Conservation (phyloP, 2,888 invertebrate genomes). For the Acleris laterana region DNA sequence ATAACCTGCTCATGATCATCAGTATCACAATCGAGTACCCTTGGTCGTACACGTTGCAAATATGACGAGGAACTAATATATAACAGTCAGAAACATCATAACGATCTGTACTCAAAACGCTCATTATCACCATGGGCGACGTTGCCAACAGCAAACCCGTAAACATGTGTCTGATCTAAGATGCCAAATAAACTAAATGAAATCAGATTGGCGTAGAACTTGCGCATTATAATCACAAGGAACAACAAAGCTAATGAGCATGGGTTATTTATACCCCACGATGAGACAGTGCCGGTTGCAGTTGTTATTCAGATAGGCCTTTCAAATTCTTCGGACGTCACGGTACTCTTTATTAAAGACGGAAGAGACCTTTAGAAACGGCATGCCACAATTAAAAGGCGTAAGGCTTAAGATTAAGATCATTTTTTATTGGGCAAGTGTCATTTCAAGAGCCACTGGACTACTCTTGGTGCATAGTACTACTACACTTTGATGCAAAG, state of each 20-base stretch:
- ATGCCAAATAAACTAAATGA: slow-evolving; percentile 58
- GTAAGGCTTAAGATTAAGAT: neutral
- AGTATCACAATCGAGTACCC: neutral
- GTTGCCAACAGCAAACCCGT: slow-evolving; percentile 64
- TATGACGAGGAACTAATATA: neutral
- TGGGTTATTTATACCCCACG: neutral
- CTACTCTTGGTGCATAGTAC: neutral
- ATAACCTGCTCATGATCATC: neutral
- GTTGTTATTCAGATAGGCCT: neutral
- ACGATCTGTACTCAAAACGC: slow-evolving; percentile 44
- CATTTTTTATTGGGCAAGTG: neutral
- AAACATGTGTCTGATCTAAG: slow-evolving; percentile 58
- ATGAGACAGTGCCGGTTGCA: neutral
- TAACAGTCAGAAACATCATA: slow-evolving; percentile 46
- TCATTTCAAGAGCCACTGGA: neutral
- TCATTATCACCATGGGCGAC: slow-evolving; percentile 46
- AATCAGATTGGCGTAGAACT: slow-evolving; percentile 24
- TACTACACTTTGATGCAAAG: neutral
- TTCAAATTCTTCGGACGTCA: slow-evolving; percentile 5
- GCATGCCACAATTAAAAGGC: neutral
- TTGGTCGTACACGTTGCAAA: neutral
- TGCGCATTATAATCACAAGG: neutral
- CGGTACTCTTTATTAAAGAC: slow-evolving; percentile 3
- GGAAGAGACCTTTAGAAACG: slow-evolving; percentile 20
- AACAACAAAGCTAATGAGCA: slow-evolving; percentile 13